Percentiles rank a stretch among this genome's conserved stretches.
Conservation (phyloP, 2,797 vertebrate species). For the Helostoma temminkii region DNA sequence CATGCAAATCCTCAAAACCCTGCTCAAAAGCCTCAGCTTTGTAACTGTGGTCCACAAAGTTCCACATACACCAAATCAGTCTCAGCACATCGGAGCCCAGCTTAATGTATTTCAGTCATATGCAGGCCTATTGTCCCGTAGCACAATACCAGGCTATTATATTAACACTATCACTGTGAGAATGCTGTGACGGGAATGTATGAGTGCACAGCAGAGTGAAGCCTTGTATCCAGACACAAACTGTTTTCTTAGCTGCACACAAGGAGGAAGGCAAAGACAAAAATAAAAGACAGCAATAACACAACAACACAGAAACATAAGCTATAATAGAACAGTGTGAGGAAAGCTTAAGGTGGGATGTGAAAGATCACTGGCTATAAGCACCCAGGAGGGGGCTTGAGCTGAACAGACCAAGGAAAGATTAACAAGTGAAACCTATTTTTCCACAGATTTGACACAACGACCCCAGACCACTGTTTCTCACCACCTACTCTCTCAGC, state of each 20-base stretch:
- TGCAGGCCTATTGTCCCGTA: constrained; percentile 12
- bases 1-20: background rate
- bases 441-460: constrained; percentile 69
- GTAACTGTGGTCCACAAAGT: background rate
- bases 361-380: constrained; percentile 64
- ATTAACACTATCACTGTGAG: constrained; percentile 40
- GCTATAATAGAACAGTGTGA: constrained; percentile 64
- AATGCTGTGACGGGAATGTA: constrained; percentile 29
- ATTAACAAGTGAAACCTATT: constrained; percentile 71
- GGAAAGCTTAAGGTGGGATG: constrained; percentile 68
- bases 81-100: background rate
- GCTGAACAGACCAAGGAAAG: constrained; percentile 55
- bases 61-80: constrained; percentile 1
- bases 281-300: constrained; percentile 53
- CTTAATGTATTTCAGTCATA: constrained; percentile 29
- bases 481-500: constrained; percentile 65
- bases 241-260: constrained; percentile 33
- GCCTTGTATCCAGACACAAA: constrained; percentile 18
- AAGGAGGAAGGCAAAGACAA: constrained; percentile 37
- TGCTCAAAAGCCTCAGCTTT: background rate
- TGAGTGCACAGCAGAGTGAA: constrained; percentile 27
- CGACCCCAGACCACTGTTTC: constrained; percentile 54
- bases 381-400: constrained; percentile 57
- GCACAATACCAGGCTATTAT: constrained; percentile 28
- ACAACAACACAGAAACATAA: constrained; percentile 50